A percentile compares a stretch with the other conserved stretches of the same genome.
Evolutionary conservation across 2,113 vertebrate genomes (phyloP).

Genomic region (Polypterus bichir): DNA sequence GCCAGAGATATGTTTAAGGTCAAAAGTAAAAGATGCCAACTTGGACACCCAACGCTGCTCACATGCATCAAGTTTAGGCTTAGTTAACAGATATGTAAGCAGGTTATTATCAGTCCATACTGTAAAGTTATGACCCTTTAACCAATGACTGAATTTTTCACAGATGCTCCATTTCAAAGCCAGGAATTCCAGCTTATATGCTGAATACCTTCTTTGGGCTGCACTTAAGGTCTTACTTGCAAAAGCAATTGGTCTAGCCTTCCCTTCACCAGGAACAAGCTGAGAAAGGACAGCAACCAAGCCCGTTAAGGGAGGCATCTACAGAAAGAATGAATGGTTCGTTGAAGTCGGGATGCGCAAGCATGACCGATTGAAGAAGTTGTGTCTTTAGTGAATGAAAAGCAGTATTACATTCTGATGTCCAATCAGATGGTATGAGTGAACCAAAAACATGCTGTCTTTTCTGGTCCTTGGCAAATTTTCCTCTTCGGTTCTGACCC

Average conservation of each 20-base stretch:
- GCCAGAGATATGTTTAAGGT: not conserved
- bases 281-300: constrained; percentile 14
- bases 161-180: constrained; percentile 11
- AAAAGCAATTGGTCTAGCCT: constrained; percentile 9
- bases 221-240: constrained; percentile 8
- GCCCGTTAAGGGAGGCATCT: constrained; percentile 3
- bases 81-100: constrained; percentile 11
- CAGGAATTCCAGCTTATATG: constrained; percentile 7
- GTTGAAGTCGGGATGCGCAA: constrained; percentile 8
- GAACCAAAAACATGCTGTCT: not conserved
- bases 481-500: not conserved
- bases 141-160: constrained; percentile 18
- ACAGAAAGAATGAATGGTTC: constrained; percentile 1
- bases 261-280: constrained; percentile 1
- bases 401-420: constrained; percentile 2
- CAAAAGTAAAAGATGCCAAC: constrained; percentile 5
- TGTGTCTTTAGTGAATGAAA: constrained; percentile 5
- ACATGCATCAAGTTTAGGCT: constrained; percentile 13
- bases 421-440: constrained; percentile 7
- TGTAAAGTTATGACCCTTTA: constrained; percentile 1
- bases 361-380: not conserved
- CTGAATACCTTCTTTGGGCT: constrained; percentile 8
- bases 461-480: not conserved
- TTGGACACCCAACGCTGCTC: constrained; percentile 18
- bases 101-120: not conserved